Conservation (phyloP, 2,888 invertebrate species). For the Azorinus chamasolen region DNA sequence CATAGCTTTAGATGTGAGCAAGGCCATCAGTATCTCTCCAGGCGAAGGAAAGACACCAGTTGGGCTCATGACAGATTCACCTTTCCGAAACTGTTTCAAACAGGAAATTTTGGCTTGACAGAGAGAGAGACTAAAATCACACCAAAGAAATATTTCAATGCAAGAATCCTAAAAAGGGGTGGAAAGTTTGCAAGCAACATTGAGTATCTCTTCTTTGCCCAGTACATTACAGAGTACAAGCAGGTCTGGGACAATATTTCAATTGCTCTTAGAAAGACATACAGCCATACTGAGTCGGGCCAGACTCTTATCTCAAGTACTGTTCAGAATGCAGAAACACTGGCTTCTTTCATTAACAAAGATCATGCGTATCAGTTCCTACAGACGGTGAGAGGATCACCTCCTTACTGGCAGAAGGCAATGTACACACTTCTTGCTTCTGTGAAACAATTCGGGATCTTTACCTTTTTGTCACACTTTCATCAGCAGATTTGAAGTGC, state of each 20-base stretch:
- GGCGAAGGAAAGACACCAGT: conserved; percentile 54
- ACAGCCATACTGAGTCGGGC: neutral
- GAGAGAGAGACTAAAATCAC: conserved; percentile 29
- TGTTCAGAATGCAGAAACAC: conserved; percentile 33
- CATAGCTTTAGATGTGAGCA: conserved; percentile 39
- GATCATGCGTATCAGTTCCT: conserved; percentile 60
- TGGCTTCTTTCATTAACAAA: conserved; percentile 32
- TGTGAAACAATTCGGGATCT: conserved; percentile 41
- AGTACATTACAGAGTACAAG: conserved; percentile 48
- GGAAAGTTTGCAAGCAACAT: conserved; percentile 45
- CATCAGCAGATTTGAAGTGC: conserved; percentile 69
- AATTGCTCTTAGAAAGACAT: conserved; percentile 27
- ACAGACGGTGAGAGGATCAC: conserved; percentile 52
- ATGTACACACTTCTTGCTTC: conserved; percentile 65
- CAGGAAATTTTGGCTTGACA: conserved; percentile 53
- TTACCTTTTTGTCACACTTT: conserved; percentile 1
- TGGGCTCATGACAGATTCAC: conserved; percentile 35
- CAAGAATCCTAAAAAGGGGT: conserved; percentile 35
- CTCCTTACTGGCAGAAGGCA: conserved; percentile 67
- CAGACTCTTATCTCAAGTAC: conserved; percentile 28
- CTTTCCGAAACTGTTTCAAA: conserved; percentile 46
- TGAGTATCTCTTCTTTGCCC: conserved; percentile 53
- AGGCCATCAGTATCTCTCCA: conserved; percentile 30
- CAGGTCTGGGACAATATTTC: conserved; percentile 13
- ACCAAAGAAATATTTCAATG: conserved; percentile 57